Evolutionary conservation across 53 echinoderm and acorn worm genomes (phyloP).

Genomic region (Hippasteria phrygiana): DNA sequence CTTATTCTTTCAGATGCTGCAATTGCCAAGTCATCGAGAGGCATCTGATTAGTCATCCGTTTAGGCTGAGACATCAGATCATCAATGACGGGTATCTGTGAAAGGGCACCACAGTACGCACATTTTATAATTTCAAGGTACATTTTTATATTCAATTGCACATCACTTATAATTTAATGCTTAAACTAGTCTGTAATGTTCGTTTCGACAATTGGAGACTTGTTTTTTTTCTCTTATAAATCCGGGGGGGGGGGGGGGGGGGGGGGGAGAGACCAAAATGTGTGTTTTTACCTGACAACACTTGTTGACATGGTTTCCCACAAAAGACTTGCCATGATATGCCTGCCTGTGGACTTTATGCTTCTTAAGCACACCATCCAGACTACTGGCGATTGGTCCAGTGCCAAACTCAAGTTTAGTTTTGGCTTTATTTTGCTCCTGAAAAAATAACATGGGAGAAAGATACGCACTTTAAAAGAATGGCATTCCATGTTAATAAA

Average conservation of each 20-base stretch:
- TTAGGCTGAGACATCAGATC: neutral
- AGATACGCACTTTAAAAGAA: neutral
- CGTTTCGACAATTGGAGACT: too few relatives aligned
- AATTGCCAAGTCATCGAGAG: neutral
- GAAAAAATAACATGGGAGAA: neutral
- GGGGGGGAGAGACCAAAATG: neutral
- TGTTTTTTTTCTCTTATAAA: too few relatives aligned
- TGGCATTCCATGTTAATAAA: neutral
- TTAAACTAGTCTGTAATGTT: too few relatives aligned
- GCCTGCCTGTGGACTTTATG: constrained; percentile 58
- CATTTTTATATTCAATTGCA: neutral
- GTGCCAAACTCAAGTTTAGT: neutral
- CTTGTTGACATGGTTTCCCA: constrained; percentile 76
- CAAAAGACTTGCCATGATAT: constrained; percentile 65
- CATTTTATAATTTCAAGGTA: constrained; percentile 1
- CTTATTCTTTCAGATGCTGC: neutral
- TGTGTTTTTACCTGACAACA: constrained; percentile 61
- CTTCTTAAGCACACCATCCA: constrained; percentile 31
- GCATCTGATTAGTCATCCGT: neutral
- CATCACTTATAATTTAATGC: too few relatives aligned
- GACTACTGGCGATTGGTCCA: constrained; percentile 28
- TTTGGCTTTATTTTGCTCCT: neutral
- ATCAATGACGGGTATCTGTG: constrained; percentile 6
- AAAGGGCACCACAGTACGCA: neutral
- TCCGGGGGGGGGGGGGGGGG: too few relatives aligned